These are phyloP conservation scores for Hylyphantes graminicola DNA, from an alignment of 1,140 invertebrate genomes.

Conservation along the genomic window DNA sequence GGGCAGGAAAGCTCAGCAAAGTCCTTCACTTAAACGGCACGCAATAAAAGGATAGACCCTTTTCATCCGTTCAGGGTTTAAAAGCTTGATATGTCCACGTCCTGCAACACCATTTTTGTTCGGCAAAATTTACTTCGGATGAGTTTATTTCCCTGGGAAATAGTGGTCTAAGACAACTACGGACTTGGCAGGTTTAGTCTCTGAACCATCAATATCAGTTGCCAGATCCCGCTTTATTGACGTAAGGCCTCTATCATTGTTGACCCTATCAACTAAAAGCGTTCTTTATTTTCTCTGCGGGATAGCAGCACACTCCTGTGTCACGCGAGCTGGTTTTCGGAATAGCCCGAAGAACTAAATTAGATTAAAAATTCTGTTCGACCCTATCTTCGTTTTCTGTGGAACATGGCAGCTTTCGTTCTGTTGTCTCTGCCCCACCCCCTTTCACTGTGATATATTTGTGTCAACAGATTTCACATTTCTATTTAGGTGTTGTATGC, in stretches of 20 bases:
- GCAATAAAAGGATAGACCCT: no score
- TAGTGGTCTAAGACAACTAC: no score
- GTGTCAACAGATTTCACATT: neutral
- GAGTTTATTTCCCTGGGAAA: no score
- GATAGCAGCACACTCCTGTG: slow-evolving; percentile 22
- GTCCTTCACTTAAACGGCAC: no score
- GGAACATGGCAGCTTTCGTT: neutral
- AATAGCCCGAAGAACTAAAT: slow-evolving; percentile 19
- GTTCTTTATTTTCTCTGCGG: slow-evolving; percentile 29
- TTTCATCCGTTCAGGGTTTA: no score
- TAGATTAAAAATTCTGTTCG: slow-evolving; percentile 31
- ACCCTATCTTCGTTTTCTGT: no score
- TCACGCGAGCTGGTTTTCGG: slow-evolving; percentile 6
- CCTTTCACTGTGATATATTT: neutral
- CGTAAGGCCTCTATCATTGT: slow-evolving; percentile 18
- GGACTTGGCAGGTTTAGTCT: no score
- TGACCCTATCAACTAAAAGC: slow-evolving; percentile 53
- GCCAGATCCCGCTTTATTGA: slow-evolving; percentile 16
- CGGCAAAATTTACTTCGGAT: no score
- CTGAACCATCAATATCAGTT: neutral
- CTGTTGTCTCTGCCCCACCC: neutral
- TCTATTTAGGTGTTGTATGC: no score
- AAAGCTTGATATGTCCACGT: no score
- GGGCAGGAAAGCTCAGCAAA: no score
- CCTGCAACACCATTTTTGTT: no score